Evolutionary conservation across 2,797 vertebrate genomes (phyloP), one percentile per base, ranked within the genome.

Genomic region (Ptychadena robeensis): DNA sequence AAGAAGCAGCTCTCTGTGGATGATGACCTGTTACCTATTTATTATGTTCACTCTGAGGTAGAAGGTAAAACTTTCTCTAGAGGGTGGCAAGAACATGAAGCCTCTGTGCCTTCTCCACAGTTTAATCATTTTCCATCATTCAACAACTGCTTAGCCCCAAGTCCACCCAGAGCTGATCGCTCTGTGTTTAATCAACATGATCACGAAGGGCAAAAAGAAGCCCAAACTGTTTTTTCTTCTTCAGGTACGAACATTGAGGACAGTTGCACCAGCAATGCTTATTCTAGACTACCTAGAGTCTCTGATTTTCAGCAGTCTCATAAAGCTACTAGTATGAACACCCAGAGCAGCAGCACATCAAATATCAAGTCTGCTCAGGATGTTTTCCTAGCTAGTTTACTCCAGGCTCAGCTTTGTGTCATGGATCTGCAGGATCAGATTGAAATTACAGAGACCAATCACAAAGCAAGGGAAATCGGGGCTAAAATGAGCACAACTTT

Each of bases 401-500:
- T 91, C 30, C 91, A 91, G 82, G 91, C 89, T 57, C 90, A 91
- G 86, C 87, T 88, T 85, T 92, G 91, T 0, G 74, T 91, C 28
- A 76, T 90, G 61, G 91, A 92, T 72, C 85, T 92, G 12, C 90
- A 92, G 14, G 91, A 90, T n/a, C 90, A 90, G 66, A 82, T 92
- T 22, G 90, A 91, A 32, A 88, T 15, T 87, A 2, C 76, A 69
- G 6, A 9, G 77, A 9, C n/a, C 48, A 0, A 37, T 53, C n/a
- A 15, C 1, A 18, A 32, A 38, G 22, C 35, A 30, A 37, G 18
- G 34, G 27, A 14, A 8, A 31, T 28, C n/a, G 34, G 3, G 18
- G 8, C 28, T 25, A 61, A 27, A 4, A 61, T 25, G 27, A 61
- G 25, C n/a, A 7, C 15, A 18, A n/a, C 59, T 61, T 9, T 25